Percentiles rank a stretch among this genome's conserved stretches.
These are phyloP conservation scores for Rhinogobio ventralis DNA, from an alignment of 2,797 vertebrate species.

Conservation along the genomic window DNA sequence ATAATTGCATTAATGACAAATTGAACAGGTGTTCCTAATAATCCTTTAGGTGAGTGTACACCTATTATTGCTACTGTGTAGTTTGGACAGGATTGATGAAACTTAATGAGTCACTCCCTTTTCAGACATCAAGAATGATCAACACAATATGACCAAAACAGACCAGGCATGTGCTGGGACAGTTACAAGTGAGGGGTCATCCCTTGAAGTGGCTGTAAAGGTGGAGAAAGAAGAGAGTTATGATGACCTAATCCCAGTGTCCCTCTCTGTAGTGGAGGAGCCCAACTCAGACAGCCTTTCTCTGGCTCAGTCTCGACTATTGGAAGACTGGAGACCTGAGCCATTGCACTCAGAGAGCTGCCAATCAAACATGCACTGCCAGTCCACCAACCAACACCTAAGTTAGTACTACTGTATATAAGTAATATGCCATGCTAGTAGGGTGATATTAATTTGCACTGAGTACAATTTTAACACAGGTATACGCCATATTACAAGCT, in stretches of 20 bases:
- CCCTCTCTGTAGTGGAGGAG: constrained; percentile 44
- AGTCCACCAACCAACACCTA: constrained; percentile 56
- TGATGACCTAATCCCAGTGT: constrained; percentile 23
- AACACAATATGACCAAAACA: constrained; percentile 39
- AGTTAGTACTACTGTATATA: constrained; percentile 54
- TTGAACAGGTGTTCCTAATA: too few species aligned
- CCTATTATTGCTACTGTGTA: not conserved
- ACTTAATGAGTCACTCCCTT: not conserved
- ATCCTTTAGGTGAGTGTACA: too few species aligned
- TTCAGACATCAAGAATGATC: constrained; percentile 46
- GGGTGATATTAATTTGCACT: not conserved
- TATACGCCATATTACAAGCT: not conserved
- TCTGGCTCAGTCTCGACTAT: constrained; percentile 62
- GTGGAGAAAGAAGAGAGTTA: constrained; percentile 58
- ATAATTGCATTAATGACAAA: too few species aligned
- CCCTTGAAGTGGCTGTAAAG: constrained; percentile 59
- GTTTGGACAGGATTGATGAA: not conserved
- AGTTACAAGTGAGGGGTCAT: constrained; percentile 37
- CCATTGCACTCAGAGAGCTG: constrained; percentile 59
- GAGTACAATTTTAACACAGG: not conserved
- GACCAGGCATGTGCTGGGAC: constrained; percentile 41
- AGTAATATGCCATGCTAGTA: not conserved
- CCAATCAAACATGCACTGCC: constrained; percentile 50
- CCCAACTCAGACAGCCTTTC: constrained; percentile 62
- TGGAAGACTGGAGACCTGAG: constrained; percentile 67